Evolutionary conservation across 2,888 invertebrate genomes (phyloP), one percentile per base, ranked within the genome.

Genomic region (Cenopis cana): DNA sequence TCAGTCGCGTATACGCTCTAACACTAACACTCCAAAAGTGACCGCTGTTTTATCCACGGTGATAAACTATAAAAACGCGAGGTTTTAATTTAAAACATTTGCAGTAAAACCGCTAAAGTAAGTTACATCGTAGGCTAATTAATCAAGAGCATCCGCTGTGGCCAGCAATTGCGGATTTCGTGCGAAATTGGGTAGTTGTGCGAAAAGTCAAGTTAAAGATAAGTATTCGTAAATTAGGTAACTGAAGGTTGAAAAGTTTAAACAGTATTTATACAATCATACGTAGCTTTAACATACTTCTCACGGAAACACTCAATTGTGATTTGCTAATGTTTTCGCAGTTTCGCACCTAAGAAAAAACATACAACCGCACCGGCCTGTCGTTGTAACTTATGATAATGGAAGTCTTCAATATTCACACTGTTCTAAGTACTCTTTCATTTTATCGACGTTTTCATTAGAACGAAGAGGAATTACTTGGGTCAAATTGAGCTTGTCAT

Each of bases 1-100:
- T 60, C 68, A 52, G 60, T 54, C 60, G 60, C 41, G 17, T 46
- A 11, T n/a, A 41, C 60, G 14, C 60, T 50, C 38, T 52, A 52
- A 64, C 4, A 20, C 38, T 52, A 52, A 64, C 4, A 20, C n/a
- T 20, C 38, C 12, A 46, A 3, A 8, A 46, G 46, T 46, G 46
- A n/a, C 14, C 6, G 14, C n/a, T 14, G 46, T 46, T 8, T 6
- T 46, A 46, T 46, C 46, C 46, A 6, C 46, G n/a, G 46, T 14
- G 14, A 46, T 46, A 46, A 46, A 46, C 46, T 14, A 12, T 46
- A 46, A 46, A 46, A 46, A 33, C 33, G 33, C 33, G 33, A 33
- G 0, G 9, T 33, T 33, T 33, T 33, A 59, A 20, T 33, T 33
- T 33, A 59, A 20, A 20, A n/a, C 1, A 14, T 60, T 12, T 38